Evolutionary conservation across 2,113 vertebrate species (phyloP).

Genomic region (Pardalotus punctatus): DNA sequence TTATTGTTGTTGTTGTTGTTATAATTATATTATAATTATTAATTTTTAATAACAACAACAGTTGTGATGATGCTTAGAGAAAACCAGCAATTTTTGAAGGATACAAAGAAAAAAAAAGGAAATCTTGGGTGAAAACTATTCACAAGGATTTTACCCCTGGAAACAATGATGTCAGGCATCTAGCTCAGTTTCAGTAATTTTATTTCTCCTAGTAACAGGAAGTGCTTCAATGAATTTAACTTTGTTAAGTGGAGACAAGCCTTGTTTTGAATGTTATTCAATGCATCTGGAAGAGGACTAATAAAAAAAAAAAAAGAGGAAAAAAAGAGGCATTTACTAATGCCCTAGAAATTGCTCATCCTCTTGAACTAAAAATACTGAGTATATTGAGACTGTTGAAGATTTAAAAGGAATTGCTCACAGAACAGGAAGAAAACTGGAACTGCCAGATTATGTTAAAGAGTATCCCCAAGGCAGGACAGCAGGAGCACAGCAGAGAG

Average conservation of each 20-base stretch:
- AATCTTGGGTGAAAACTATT: background rate
- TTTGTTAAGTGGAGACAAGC: background rate
- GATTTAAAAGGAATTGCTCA: background rate
- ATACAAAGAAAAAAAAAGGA: background rate
- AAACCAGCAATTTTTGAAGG: background rate
- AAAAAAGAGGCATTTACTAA: background rate
- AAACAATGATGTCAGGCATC: background rate
- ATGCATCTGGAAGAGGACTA: background rate
- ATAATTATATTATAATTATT: background rate
- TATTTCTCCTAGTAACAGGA: conserved; percentile 3
- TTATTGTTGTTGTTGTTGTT: background rate
- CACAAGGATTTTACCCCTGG: background rate
- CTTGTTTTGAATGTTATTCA: background rate
- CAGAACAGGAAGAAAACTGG: background rate
- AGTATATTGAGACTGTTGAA: background rate
- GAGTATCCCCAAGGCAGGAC: background rate
- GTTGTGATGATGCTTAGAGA: background rate
- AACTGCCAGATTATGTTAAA: background rate
- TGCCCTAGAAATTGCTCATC: conserved; percentile 32
- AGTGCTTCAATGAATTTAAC: background rate
- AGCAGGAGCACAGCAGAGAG: background rate
- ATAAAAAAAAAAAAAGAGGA: background rate
- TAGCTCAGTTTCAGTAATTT: background rate
- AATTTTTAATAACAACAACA: background rate
- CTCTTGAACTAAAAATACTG: background rate